Percentiles rank a stretch among this genome's conserved stretches.
Conservation (phyloP, 2,888 invertebrate genomes). For the Drosophila multiciliata region DNA sequence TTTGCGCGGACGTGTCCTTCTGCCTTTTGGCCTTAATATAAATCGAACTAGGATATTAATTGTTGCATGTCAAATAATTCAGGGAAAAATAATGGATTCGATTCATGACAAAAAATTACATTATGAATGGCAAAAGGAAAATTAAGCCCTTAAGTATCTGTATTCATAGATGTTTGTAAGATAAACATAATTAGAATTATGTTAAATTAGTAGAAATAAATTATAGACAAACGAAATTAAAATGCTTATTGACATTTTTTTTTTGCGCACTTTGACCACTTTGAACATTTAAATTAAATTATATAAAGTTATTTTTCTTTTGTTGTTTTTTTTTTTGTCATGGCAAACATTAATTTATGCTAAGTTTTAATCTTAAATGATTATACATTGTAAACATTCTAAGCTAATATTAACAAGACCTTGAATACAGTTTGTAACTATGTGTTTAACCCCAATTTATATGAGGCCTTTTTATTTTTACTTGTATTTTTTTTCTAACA, state of each 20-base stretch:
- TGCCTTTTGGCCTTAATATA: slow-evolving; percentile 32
- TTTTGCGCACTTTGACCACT: not conserved
- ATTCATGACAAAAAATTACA: not conserved
- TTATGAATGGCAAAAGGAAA: not conserved
- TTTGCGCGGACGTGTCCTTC: slow-evolving; percentile 17
- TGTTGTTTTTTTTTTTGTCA: not conserved
- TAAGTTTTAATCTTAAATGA: slow-evolving; percentile 26
- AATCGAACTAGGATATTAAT: slow-evolving; percentile 59
- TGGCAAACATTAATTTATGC: slow-evolving; percentile 30
- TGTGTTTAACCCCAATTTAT: slow-evolving; percentile 15
- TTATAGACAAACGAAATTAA: not conserved
- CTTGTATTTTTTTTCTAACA: not conserved
- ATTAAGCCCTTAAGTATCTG: not conserved
- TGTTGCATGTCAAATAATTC: slow-evolving; percentile 21
- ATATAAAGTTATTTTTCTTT: not conserved
- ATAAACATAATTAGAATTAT: not conserved
- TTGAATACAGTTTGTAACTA: slow-evolving; percentile 52
- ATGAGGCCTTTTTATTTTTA: slow-evolving; percentile 14
- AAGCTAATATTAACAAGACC: slow-evolving; percentile 58
- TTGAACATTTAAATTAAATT: not conserved
- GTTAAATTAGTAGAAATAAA: not conserved
- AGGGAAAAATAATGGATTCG: slow-evolving; percentile 6
- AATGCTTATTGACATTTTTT: not conserved
- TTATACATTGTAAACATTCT: slow-evolving; percentile 53
- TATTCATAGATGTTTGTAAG: not conserved